phyloP scores from a whole-genome alignment of 2,888 invertebrate genomes.

The Scelioninae gen. 2 region DNA sequence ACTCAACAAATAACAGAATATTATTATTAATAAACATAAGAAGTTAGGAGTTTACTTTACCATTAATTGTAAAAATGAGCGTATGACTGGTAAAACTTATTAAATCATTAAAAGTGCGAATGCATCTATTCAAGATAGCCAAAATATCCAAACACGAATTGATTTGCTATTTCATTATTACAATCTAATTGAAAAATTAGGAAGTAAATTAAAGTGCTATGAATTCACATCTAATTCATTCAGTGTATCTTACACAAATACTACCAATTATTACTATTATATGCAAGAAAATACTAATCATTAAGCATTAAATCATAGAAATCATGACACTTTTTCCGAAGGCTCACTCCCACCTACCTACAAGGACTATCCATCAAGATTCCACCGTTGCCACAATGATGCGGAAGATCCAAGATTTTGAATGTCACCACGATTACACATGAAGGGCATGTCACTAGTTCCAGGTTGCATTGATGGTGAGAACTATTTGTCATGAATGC shows the following conservation, averaged over 20 bases:
- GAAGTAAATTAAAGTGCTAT: not conserved
- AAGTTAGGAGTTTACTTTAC: too few species aligned
- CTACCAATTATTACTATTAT: too few species aligned
- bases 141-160: too few species aligned
- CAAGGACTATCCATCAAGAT: constrained; percentile 73
- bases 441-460: constrained; percentile 83
- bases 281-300: too few species aligned
- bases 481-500: constrained; percentile 70
- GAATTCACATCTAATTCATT: not conserved
- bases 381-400: constrained; percentile 72
- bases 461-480: constrained; percentile 79
- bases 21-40: too few species aligned
- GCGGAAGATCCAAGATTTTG: constrained; percentile 74
- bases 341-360: constrained; percentile 69
- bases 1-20: not conserved
- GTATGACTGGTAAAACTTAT: too few species aligned
- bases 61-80: too few species aligned
- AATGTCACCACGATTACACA: constrained; percentile 79
- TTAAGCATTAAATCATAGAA: constrained; percentile 1
- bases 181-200: too few species aligned
- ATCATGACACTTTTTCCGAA: not conserved
- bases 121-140: too few species aligned
- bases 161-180: too few species aligned
- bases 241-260: too few species aligned
- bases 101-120: too few species aligned